Base-by-base conservation (phyloP, 1,140 invertebrate species). In the Diachasma alloeum region DNA sequence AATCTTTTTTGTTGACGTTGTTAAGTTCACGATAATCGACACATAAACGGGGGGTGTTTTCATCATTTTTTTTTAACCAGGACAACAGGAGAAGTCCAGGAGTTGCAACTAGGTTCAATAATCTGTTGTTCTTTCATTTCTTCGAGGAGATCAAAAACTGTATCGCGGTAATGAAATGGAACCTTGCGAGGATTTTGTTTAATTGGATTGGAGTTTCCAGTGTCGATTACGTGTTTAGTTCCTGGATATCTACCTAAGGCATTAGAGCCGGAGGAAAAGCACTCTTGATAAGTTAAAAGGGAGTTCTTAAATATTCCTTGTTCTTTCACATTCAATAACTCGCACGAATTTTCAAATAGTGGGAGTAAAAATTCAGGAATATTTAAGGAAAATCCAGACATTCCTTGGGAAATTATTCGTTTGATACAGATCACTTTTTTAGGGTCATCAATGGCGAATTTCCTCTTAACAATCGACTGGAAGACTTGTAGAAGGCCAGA, bases 11-110 rank as follows among this genome's bases (percentile, higher is more conserved):
- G 0, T 89, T 91, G 0, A 89, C 79, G 0, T 46, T 36, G 76
- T 92, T 92, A 0, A 91, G 44, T 46, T 67, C 19, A 4, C 88
- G 66, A 70, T 86, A 90, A 80, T 92, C 90, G 0, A 91, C 78
- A 79, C 90, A 91, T 68, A 91, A 90, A 15, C 91, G 56, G 0
- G 80, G 78, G 0, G 76, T 78, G 0, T 85, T 86, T 73, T 91
- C 89, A 37, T 37, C 4, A 37, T 37, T 78, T 89, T 80, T 92
- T 93, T 9, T 75, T 63, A 0, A 63, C 22, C 4, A 63, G 75
- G 4, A 91, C 86, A 0, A 91, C 81, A 3, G 87, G 71, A 4
- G 76, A 77, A 70, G 74, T 13, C 53, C 53, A 76, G 8, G 74
- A 44, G 39, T 67, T 71, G n/a, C n/a, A n/a, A n/a, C n/a, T n/a